Percentiles rank a stretch among this genome's conserved stretches.
Conservation (phyloP, 1,140 invertebrate species). For the Pachyrhynchus sulphureomaculatus region DNA sequence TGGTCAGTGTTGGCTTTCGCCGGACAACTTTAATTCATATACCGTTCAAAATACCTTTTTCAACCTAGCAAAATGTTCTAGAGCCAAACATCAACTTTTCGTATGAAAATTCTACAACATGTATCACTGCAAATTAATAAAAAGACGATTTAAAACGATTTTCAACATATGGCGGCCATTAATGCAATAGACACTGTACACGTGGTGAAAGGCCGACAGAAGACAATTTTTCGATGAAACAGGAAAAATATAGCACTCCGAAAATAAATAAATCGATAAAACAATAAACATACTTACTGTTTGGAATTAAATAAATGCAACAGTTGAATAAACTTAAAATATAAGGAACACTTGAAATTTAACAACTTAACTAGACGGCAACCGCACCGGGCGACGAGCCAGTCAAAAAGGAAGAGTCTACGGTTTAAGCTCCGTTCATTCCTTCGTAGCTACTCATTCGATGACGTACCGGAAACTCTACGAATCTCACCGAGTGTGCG, state of each 20-base stretch:
- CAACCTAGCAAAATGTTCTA: neutral
- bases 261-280: slow-evolving; percentile 10
- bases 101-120: too few relatives aligned
- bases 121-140: too few relatives aligned
- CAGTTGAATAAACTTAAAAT: slow-evolving; percentile 38
- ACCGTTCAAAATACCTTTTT: neutral
- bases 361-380: slow-evolving; percentile 42
- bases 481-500: slow-evolving; percentile 17
- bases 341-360: slow-evolving; percentile 41
- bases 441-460: slow-evolving; percentile 23
- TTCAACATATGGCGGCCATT: slow-evolving; percentile 50
- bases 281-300: slow-evolving; percentile 41
- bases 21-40: neutral
- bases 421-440: slow-evolving; percentile 37
- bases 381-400: slow-evolving; percentile 47
- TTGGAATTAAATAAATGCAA: slow-evolving; percentile 46
- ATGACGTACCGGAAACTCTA: slow-evolving; percentile 39
- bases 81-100: neutral
- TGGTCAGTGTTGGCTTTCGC: slow-evolving; percentile 10
- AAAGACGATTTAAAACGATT: slow-evolving; percentile 18
- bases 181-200: slow-evolving; percentile 40
- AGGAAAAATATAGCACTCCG: slow-evolving; percentile 6
- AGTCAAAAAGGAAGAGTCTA: slow-evolving; percentile 49
- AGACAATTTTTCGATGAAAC: slow-evolving; percentile 29
- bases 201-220: slow-evolving; percentile 42